These are phyloP conservation scores for Copidosoma aretas DNA, from an alignment of 2,888 invertebrate species.

Conservation along the genomic window DNA sequence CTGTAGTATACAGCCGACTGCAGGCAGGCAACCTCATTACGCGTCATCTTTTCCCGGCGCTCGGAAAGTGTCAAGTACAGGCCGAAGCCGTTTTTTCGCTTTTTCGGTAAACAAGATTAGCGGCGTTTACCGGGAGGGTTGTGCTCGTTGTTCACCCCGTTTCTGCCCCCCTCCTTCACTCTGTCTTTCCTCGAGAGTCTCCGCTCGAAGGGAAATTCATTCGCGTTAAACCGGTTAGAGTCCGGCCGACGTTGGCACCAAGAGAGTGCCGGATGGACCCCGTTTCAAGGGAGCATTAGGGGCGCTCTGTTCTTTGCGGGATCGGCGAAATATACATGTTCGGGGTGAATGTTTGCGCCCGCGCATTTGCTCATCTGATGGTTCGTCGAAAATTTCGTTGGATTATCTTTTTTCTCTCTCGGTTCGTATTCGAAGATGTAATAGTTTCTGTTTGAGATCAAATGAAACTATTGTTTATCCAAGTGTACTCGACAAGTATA, in stretches of 20 bases:
- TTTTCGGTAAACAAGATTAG: slow-evolving; percentile 31
- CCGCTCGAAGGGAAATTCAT: slow-evolving; percentile 39
- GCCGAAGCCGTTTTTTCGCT: slow-evolving; percentile 15
- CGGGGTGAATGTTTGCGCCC: background rate
- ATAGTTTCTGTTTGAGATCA: too few relatives aligned
- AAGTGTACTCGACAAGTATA: too few relatives aligned
- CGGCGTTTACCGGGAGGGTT: slow-evolving; percentile 7
- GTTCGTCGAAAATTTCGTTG: too few relatives aligned
- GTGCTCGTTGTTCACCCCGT: slow-evolving; percentile 8
- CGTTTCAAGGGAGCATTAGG: background rate
- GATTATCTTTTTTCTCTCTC: too few relatives aligned
- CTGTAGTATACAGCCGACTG: too few relatives aligned
- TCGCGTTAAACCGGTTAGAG: slow-evolving; percentile 41
- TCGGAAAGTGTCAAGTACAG: slow-evolving; percentile 10
- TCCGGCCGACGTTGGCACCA: slow-evolving; percentile 23
- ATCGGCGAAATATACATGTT: background rate
- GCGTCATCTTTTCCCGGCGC: background rate
- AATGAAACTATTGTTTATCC: too few relatives aligned
- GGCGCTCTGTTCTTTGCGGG: background rate
- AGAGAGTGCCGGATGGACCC: slow-evolving; percentile 1
- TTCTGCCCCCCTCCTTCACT: background rate
- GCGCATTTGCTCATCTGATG: too few relatives aligned
- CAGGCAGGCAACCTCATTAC: slow-evolving; percentile 9
- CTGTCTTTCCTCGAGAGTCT: background rate
- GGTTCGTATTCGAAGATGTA: too few relatives aligned